phyloP scores from a whole-genome alignment of 2,888 invertebrate genomes.

The Hofmannophila pseudospretella region DNA sequence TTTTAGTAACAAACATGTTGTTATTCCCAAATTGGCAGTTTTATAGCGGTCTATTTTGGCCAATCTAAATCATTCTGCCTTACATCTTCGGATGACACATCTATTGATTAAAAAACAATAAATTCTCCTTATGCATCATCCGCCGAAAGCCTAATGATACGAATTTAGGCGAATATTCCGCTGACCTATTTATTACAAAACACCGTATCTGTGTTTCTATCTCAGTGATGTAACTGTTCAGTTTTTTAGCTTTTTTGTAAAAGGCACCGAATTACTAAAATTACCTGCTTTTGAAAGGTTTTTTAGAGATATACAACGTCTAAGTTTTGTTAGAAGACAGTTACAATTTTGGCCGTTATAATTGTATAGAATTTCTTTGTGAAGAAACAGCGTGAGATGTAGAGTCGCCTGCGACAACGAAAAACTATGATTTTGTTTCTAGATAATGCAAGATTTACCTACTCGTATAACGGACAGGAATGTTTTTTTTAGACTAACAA shows the following conservation, averaged over 20 bases:
- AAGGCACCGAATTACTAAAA: slow-evolving; percentile 55
- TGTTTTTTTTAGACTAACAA: no score
- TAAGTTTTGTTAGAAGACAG: slow-evolving; percentile 67
- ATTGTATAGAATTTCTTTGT: slow-evolving; percentile 76
- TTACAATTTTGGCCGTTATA: slow-evolving; percentile 77
- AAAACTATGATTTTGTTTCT: no score
- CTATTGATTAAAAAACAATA: slow-evolving; percentile 68
- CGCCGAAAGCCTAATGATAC: slow-evolving; percentile 64
- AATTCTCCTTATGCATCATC: slow-evolving; percentile 46
- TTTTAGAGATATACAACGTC: slow-evolving; percentile 51
- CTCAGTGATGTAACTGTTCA: slow-evolving; percentile 49
- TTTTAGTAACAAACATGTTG: no score
- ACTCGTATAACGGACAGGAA: no score
- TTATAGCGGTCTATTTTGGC: slow-evolving; percentile 20
- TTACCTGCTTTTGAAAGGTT: slow-evolving; percentile 69
- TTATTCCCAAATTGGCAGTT: neutral
- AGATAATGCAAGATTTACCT: no score
- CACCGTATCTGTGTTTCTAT: slow-evolving; percentile 47
- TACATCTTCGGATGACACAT: slow-evolving; percentile 31
- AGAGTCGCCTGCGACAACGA: slow-evolving; percentile 25
- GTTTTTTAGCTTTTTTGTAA: slow-evolving; percentile 56
- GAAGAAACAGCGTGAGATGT: slow-evolving; percentile 37
- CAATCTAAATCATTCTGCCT: slow-evolving; percentile 25
- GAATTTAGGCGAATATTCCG: slow-evolving; percentile 40
- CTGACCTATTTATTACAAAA: slow-evolving; percentile 71